Conservation (phyloP, 92 coral and sea anemone species). For the Zoanthus gigantus region DNA sequence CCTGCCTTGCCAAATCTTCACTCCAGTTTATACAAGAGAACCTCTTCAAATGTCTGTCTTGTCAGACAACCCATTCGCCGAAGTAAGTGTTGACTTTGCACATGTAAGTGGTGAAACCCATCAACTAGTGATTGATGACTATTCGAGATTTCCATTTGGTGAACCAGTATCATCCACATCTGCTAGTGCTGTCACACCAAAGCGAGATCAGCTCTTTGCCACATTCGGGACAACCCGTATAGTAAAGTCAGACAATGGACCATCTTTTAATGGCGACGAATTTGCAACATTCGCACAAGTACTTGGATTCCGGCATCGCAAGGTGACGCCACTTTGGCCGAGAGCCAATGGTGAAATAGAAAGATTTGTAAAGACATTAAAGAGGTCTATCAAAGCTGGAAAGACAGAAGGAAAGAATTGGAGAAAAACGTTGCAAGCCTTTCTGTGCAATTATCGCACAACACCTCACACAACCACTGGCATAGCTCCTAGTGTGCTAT, state of each 20-base stretch:
- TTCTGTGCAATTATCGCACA: slow-evolving; percentile 32
- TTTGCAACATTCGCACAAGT: too few relatives aligned
- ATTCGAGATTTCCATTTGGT: slow-evolving; percentile 60
- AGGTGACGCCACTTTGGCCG: too few relatives aligned
- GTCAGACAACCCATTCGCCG: slow-evolving; percentile 64
- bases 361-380: slow-evolving; percentile 47
- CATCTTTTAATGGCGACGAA: too few relatives aligned
- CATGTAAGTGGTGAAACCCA: slow-evolving; percentile 53
- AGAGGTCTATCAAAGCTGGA: slow-evolving; percentile 40
- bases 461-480: slow-evolving; percentile 45
- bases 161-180: slow-evolving; percentile 69
- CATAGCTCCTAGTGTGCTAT: slow-evolving; percentile 28
- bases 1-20: slow-evolving; percentile 58
- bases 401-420: slow-evolving; percentile 33
- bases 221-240: too few relatives aligned
- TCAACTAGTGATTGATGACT: slow-evolving; percentile 23
- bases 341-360: slow-evolving; percentile 33
- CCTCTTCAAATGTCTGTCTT: slow-evolving; percentile 58
- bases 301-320: too few relatives aligned
- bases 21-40: slow-evolving; percentile 55
- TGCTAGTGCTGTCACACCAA: slow-evolving; percentile 12
- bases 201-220: too few relatives aligned
- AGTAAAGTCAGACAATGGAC: too few relatives aligned
- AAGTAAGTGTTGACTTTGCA: slow-evolving; percentile 64
- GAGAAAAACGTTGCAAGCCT: slow-evolving; percentile 18